Evolutionary conservation across 2,888 invertebrate genomes (phyloP).

Genomic region (Pseudococcus longispinus): DNA sequence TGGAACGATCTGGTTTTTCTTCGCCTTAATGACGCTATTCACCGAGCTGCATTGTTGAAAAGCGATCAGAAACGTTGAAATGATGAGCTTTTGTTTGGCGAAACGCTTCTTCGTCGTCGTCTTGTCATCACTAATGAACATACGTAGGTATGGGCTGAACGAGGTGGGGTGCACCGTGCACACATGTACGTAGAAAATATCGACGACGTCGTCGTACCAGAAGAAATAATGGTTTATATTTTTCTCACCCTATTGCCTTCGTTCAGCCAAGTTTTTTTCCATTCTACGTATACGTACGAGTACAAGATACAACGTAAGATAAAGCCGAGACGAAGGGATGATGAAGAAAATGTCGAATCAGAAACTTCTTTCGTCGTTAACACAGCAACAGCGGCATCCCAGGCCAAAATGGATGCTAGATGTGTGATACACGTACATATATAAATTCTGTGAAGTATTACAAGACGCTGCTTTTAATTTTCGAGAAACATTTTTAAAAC

Average conservation of each 20-base stretch:
- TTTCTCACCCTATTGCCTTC: slow-evolving; percentile 9
- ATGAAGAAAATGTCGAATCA: neutral
- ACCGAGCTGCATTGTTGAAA: slow-evolving; percentile 39
- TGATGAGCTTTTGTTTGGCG: slow-evolving; percentile 23
- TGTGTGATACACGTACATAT: neutral
- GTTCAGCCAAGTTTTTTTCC: too few species aligned
- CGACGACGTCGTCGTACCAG: neutral
- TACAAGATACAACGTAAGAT: neutral
- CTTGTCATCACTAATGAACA: slow-evolving; percentile 9
- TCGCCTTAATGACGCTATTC: slow-evolving; percentile 53
- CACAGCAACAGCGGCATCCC: neutral
- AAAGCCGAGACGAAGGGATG: too few species aligned
- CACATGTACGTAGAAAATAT: neutral
- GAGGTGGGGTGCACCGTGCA: neutral
- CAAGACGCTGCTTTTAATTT: neutral
- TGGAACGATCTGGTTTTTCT: slow-evolving; percentile 52
- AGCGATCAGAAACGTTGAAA: slow-evolving; percentile 47
- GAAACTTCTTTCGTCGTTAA: neutral
- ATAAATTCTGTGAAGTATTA: neutral
- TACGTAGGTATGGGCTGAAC: neutral
- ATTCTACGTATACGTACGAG: neutral
- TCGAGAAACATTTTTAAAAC: slow-evolving; percentile 15
- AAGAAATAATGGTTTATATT: neutral
- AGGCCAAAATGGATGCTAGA: neutral
- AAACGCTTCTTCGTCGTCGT: slow-evolving; percentile 19